Base-by-base conservation (phyloP, 2,797 vertebrate genomes). In the Naso thynnoides region DNA sequence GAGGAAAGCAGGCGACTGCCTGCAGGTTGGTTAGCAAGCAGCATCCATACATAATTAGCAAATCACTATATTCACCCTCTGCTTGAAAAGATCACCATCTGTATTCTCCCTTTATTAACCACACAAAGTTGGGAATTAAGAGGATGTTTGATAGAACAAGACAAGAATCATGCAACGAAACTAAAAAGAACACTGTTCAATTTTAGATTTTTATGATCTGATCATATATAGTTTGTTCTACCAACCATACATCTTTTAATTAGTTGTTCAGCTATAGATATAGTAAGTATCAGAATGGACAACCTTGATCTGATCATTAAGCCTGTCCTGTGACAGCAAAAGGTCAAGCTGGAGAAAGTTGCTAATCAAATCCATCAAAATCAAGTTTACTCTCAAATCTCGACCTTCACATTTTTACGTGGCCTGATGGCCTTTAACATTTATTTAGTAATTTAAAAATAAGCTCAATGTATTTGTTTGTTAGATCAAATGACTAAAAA, bases 21-120 rank as follows among this genome's bases (percentile, higher is more conserved):
- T 79, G 84, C 77, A 85, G 89, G 86, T 85, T 76, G 64, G 68
- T 72, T 73, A 82, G 74, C 74, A 87, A 82, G 88, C 83, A 63
- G 78, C 60, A 72, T 52, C 52, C 26, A 13, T 77, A 86, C 58
- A 90, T 87, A 91, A 91, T 87, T 86, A 86, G 59, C 18, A 71
- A 44, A 74, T 62, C 0, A 5, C 44, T 65, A 62, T 57, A 4
- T 84, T 85, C 80, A 79, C 56, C 78, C 73, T 49, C 54, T 60
- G 57, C 63, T 66, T 74, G n/a, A 54, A 78, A 66, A 55, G 73
- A 70, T 18, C 55, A 21, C 33, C 21, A 60, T 73, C 69, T 77
- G 61, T 29, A 56, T 62, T 53, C 23, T 45, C n/a, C 23, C 6
- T 31, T 23, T 73, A 48, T 31, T 2, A 7, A 1, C 2, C 21